Conservation (phyloP, 1,140 invertebrate species). For the Sycophaga agraensis region DNA sequence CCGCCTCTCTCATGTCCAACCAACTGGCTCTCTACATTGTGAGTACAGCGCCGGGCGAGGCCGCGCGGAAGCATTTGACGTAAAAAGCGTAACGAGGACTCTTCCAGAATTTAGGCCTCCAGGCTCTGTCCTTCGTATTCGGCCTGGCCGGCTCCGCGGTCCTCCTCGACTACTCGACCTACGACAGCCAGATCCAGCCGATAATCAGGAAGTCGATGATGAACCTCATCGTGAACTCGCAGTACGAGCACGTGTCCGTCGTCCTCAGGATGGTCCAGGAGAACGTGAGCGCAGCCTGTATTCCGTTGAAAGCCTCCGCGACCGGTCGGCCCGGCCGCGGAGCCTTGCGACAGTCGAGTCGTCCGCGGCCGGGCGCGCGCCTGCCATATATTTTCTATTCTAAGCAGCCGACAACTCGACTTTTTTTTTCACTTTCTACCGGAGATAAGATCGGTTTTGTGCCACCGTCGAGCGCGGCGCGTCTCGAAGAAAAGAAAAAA, state of each 20-base stretch:
- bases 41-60: constrained; percentile 45
- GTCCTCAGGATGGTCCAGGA: constrained; percentile 80
- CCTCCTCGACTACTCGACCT: constrained; percentile 75
- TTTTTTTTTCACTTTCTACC: neutral
- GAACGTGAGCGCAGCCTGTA: constrained; percentile 64
- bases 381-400: too few relatives aligned
- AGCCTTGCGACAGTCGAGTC: too few relatives aligned
- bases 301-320: too few relatives aligned
- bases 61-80: too few relatives aligned
- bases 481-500: too few relatives aligned
- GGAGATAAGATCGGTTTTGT: too few relatives aligned
- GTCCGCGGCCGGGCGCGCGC: too few relatives aligned
- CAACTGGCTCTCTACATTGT: constrained; percentile 63
- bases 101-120: constrained; percentile 73
- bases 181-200: constrained; percentile 75
- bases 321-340: neutral
- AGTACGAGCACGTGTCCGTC: constrained; percentile 63
- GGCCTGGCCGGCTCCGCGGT: constrained; percentile 75
- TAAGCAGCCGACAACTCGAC: too few relatives aligned
- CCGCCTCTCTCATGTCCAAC: constrained; percentile 71
- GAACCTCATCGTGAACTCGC: constrained; percentile 70
- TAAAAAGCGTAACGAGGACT: too few relatives aligned
- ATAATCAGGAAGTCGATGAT: constrained; percentile 70
- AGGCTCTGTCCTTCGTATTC: constrained; percentile 70
- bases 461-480: too few relatives aligned